These are phyloP conservation scores for Caenorhabditis wallacei DNA, from an alignment of 2,888 invertebrate species.

Conservation along the genomic window DNA sequence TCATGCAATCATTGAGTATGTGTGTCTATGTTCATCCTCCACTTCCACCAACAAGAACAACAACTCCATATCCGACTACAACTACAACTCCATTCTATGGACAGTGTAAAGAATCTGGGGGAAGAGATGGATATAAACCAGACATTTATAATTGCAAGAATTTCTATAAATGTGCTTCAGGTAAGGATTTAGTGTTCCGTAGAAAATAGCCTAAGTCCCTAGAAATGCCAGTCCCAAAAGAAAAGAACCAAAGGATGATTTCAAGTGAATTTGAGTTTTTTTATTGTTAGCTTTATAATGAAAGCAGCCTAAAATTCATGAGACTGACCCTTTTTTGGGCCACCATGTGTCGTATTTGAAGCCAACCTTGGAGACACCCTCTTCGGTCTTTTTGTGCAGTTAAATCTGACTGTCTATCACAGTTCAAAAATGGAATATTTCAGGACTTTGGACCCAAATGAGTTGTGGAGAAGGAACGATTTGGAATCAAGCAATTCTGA, in stretches of 20 bases:
- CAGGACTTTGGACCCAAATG: constrained; percentile 31
- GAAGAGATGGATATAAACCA: constrained; percentile 33
- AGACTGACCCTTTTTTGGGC: too few relatives aligned
- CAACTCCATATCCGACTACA: background rate
- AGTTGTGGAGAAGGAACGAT: constrained; percentile 36
- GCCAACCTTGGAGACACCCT: too few relatives aligned
- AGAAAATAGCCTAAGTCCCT: too few relatives aligned
- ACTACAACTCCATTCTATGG: constrained; percentile 30
- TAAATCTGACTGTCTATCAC: too few relatives aligned
- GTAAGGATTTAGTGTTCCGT: constrained; percentile 13
- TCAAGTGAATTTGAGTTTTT: too few relatives aligned
- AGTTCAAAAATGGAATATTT: background rate
- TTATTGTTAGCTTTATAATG: too few relatives aligned
- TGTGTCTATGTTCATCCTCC: constrained; percentile 11
- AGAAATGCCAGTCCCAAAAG: too few relatives aligned
- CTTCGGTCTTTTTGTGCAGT: too few relatives aligned
- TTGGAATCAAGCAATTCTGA: constrained; percentile 32
- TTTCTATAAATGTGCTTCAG: constrained; percentile 54
- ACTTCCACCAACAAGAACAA: constrained; percentile 5
- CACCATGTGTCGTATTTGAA: too few relatives aligned
- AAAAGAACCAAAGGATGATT: too few relatives aligned
- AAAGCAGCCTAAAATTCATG: too few relatives aligned
- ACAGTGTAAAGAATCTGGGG: constrained; percentile 22
- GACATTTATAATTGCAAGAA: constrained; percentile 33
- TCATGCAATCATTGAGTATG: background rate